Conservation (phyloP, 2,888 invertebrate species). For the Sclerodermus sp. region DNA sequence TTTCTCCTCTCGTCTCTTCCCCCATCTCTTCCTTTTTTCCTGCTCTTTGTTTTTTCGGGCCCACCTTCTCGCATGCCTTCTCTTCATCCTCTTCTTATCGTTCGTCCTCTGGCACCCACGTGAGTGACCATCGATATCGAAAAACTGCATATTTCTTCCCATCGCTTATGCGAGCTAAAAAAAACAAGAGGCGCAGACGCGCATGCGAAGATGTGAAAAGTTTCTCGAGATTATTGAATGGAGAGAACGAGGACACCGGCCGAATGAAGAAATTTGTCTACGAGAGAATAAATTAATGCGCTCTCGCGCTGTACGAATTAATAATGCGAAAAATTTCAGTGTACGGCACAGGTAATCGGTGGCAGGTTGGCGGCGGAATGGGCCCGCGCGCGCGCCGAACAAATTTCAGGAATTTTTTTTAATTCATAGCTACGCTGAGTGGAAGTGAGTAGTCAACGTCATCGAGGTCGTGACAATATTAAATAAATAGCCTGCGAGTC, state of each 20-base stretch:
- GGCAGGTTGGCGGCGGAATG: too few relatives aligned
- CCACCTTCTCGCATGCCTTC: not conserved
- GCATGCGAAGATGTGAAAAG: too few relatives aligned
- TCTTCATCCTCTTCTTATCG: not conserved
- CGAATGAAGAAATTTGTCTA: too few relatives aligned
- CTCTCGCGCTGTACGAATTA: too few relatives aligned
- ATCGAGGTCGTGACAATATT: conserved; percentile 39
- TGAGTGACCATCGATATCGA: conserved; percentile 1
- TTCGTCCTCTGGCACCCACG: conserved; percentile 8
- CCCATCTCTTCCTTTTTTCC: too few relatives aligned
- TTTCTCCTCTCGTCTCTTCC: not conserved
- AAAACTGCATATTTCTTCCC: not conserved
- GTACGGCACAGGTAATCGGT: too few relatives aligned
- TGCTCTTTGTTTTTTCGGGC: not conserved
- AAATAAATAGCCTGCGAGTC: conserved; percentile 40
- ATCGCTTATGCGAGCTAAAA: not conserved
- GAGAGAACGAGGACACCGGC: too few relatives aligned
- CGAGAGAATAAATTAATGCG: too few relatives aligned
- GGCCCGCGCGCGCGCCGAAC: conserved; percentile 11
- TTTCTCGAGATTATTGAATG: too few relatives aligned
- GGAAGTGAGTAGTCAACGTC: conserved; percentile 13
- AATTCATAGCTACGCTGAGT: not conserved
- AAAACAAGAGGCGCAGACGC: conserved; percentile 26
- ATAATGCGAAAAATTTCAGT: too few relatives aligned
- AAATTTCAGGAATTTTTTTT: too few relatives aligned